These are phyloP conservation scores for Phalacrocorax aristotelis DNA, from an alignment of 2,113 vertebrate species.

Conservation along the genomic window DNA sequence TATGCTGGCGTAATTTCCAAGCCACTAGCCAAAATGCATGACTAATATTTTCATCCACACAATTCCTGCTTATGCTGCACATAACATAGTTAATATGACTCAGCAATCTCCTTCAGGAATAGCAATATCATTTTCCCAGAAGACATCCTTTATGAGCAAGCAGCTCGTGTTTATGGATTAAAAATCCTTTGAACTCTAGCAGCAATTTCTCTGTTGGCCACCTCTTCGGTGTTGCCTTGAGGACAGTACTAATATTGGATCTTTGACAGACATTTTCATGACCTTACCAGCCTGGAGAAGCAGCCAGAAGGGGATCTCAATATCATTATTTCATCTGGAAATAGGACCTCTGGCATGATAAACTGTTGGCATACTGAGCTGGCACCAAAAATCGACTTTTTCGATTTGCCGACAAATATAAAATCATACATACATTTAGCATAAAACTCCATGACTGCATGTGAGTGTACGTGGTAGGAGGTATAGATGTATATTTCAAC, in stretches of 20 bases:
- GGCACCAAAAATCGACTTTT: background rate
- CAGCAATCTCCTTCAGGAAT: conserved; percentile 48
- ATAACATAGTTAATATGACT: conserved; percentile 46
- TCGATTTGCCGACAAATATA: background rate
- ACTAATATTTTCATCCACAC: conserved; percentile 34
- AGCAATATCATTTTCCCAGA: conserved; percentile 27
- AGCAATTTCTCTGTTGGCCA: conserved; percentile 39
- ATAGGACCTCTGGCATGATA: background rate
- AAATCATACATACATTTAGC: background rate
- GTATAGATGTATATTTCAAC: background rate
- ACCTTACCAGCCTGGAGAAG: conserved; percentile 1
- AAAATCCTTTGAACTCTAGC: conserved; percentile 60
- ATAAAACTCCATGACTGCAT: background rate
- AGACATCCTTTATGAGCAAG: conserved; percentile 42
- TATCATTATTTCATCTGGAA: conserved; percentile 5
- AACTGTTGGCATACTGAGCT: background rate
- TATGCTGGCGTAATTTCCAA: background rate
- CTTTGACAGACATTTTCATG: conserved; percentile 16
- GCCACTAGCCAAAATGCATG: conserved; percentile 39
- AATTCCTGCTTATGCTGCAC: conserved; percentile 8
- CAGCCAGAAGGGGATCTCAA: conserved; percentile 2
- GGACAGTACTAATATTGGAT: conserved; percentile 14
- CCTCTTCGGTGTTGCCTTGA: conserved; percentile 22
- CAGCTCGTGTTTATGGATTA: conserved; percentile 66
- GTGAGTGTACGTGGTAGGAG: background rate